Evolutionary conservation across 2,888 invertebrate genomes (phyloP).

Genomic region (Pardosa pseudoannulata): DNA sequence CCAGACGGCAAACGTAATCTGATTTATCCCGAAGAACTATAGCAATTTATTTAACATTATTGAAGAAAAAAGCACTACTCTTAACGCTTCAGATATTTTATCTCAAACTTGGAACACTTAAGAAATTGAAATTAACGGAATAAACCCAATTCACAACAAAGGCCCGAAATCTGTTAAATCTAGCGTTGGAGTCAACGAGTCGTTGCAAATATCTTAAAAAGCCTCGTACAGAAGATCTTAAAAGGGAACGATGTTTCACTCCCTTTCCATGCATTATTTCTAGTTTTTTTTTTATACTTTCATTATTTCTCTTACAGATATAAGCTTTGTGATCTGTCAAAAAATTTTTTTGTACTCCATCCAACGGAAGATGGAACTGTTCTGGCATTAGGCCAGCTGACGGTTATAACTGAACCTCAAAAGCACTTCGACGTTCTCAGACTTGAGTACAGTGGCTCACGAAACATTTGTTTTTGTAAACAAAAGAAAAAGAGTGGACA

Average conservation of each 20-base stretch:
- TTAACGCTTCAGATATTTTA: conserved; percentile 22
- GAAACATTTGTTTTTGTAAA: conserved; percentile 36
- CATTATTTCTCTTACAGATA: conserved; percentile 57
- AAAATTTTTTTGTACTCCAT: conserved; percentile 28
- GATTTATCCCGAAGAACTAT: background rate
- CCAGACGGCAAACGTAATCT: too few species aligned
- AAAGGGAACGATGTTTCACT: conserved; percentile 40
- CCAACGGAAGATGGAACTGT: conserved; percentile 30
- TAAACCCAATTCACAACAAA: conserved; percentile 28
- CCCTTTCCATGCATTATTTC: conserved; percentile 2
- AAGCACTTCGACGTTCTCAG: conserved; percentile 18
- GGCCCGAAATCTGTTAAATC: conserved; percentile 45
- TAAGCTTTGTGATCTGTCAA: conserved; percentile 63
- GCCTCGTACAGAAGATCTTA: conserved; percentile 17
- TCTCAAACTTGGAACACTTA: background rate
- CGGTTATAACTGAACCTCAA: conserved; percentile 55
- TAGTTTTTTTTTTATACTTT: conserved; percentile 10
- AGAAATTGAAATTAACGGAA: conserved; percentile 48
- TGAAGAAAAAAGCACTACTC: background rate
- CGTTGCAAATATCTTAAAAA: conserved; percentile 43
- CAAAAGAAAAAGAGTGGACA: background rate
- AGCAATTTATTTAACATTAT: conserved; percentile 13
- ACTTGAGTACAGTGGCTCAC: conserved; percentile 25
- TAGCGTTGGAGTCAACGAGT: conserved; percentile 41
- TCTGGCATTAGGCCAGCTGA: conserved; percentile 56